A percentile compares a stretch with the other conserved stretches of the same genome.
Evolutionary conservation across 2,113 vertebrate species (phyloP).

Genomic region (Cricetomys ansorgei): DNA sequence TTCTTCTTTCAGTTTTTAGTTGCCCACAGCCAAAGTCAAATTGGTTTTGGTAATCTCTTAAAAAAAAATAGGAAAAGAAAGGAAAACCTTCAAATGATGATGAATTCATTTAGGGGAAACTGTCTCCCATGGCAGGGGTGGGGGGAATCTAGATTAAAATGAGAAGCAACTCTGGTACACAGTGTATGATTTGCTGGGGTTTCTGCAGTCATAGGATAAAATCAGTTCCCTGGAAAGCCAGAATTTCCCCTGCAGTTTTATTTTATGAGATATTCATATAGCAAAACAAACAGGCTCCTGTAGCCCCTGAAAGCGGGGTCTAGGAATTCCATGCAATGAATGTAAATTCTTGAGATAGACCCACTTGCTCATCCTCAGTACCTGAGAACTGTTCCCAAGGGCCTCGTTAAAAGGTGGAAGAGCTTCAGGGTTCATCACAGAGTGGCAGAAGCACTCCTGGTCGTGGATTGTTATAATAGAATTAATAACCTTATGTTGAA

Average conservation of each 20-base stretch:
- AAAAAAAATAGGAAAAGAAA: slow-evolving; percentile 55
- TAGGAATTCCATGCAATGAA: background rate
- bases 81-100: slow-evolving; percentile 34
- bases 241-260: background rate
- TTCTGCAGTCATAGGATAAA: slow-evolving; percentile 25
- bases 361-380: background rate
- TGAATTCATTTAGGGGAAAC: slow-evolving; percentile 55
- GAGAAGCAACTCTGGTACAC: background rate
- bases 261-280: slow-evolving; percentile 31
- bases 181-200: background rate
- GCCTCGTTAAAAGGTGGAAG: background rate
- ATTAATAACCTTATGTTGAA: background rate
- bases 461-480: background rate
- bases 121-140: background rate
- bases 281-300: background rate
- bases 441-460: background rate
- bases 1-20: background rate
- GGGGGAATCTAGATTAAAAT: slow-evolving; percentile 36
- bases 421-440: background rate
- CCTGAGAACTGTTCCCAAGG: background rate
- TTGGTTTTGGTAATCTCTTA: slow-evolving; percentile 75
- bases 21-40: slow-evolving; percentile 67
- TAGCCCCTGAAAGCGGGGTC: background rate
- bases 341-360: background rate
- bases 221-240: slow-evolving; percentile 22